phyloP scores from a whole-genome alignment of 2,797 vertebrate genomes.

The Kryptolebias ocellatus region DNA sequence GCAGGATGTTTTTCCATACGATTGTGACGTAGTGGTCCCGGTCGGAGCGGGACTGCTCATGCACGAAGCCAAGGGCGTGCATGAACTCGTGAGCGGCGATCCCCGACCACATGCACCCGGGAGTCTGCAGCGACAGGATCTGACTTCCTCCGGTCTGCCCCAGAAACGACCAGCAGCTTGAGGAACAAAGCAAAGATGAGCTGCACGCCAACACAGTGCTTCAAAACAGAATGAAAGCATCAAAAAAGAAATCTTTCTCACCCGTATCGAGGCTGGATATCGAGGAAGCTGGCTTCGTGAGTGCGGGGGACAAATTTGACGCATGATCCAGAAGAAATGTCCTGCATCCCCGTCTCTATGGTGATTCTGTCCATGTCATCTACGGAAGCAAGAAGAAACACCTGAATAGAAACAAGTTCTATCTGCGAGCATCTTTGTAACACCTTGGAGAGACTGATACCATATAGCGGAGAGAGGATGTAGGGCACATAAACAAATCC shows the following conservation, averaged over 20 bases:
- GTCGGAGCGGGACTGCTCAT: slow-evolving; percentile 89
- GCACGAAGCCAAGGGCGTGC: slow-evolving; percentile 89
- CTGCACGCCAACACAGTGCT: neutral
- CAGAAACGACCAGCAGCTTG: slow-evolving; percentile 90
- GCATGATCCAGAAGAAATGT: slow-evolving; percentile 79
- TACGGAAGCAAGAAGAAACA: slow-evolving; percentile 30
- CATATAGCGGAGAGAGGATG: slow-evolving; percentile 82
- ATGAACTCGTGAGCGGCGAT: slow-evolving; percentile 88
- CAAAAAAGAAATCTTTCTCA: slow-evolving; percentile 50
- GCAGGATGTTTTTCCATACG: slow-evolving; percentile 87
- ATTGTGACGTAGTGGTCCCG: slow-evolving; percentile 86
- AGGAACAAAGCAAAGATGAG: slow-evolving; percentile 6
- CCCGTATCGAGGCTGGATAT: slow-evolving; percentile 81
- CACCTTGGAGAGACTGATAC: slow-evolving; percentile 61
- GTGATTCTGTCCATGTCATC: slow-evolving; percentile 84
- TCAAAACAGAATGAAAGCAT: neutral
- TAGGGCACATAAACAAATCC: slow-evolving; percentile 87
- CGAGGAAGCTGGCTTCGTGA: slow-evolving; percentile 78
- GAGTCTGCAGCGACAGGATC: slow-evolving; percentile 84
- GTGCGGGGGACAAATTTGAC: slow-evolving; percentile 82
- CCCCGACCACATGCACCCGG: slow-evolving; percentile 87
- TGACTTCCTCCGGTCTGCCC: slow-evolving; percentile 86
- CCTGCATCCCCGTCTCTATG: slow-evolving; percentile 83
- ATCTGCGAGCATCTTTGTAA: neutral
- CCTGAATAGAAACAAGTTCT: neutral